Conservation (phyloP, 2,797 vertebrate genomes). For the Falco berigora region DNA sequence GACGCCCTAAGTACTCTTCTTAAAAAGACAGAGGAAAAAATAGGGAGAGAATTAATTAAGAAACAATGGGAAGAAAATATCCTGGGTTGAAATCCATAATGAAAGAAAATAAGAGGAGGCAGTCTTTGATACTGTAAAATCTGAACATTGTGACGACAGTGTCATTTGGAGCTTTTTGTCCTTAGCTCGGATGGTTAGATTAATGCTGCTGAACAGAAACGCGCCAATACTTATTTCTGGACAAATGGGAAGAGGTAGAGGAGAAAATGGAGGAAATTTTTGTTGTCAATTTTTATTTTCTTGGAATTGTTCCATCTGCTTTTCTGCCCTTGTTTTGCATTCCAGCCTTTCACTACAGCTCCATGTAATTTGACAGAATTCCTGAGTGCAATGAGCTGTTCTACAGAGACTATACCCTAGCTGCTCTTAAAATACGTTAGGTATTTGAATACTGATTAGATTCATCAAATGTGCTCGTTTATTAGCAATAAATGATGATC, state of each 20-base stretch:
- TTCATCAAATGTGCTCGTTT: conserved; percentile 43
- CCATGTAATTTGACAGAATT: not conserved
- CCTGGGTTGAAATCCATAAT: not conserved
- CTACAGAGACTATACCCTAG: not conserved
- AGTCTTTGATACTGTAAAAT: not conserved
- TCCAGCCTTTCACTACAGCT: not conserved
- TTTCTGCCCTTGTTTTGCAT: not conserved
- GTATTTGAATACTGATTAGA: conserved; percentile 31
- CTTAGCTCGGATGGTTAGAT: not conserved
- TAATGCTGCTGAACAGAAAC: not conserved
- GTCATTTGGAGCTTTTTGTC: not conserved
- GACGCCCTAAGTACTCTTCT: not conserved
- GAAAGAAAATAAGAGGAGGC: not conserved
- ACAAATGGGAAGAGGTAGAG: not conserved
- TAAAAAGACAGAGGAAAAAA: not conserved
- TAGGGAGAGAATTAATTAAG: not conserved
- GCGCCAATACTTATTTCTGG: not conserved
- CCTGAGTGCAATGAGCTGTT: not conserved
- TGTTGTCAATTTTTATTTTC: not conserved
- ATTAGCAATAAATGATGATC: conserved; percentile 52
- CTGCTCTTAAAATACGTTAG: conserved; percentile 11
- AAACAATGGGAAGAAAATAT: not conserved
- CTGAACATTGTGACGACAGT: not conserved
- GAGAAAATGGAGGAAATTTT: not conserved
- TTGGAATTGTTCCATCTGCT: not conserved